phyloP scores from a whole-genome alignment of 2,888 invertebrate species.

The Agriotes lineatus region DNA sequence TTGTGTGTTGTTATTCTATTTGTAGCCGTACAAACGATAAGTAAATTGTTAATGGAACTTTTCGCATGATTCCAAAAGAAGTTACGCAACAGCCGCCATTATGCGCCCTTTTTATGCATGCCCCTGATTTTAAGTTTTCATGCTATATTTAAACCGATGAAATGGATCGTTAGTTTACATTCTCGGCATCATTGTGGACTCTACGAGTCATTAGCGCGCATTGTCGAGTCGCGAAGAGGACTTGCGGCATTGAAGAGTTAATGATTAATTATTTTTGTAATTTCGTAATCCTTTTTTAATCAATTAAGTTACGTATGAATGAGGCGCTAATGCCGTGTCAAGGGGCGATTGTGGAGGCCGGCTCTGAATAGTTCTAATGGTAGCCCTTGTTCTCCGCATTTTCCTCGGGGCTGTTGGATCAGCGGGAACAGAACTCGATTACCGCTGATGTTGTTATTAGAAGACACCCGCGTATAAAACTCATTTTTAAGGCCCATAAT shows the following conservation, averaged over 20 bases:
- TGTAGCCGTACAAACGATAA: too few species aligned
- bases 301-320: constrained; percentile 60
- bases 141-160: constrained; percentile 58
- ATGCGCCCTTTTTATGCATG: constrained; percentile 7
- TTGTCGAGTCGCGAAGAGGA: constrained; percentile 59
- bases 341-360: constrained; percentile 56
- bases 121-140: constrained; percentile 31
- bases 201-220: constrained; percentile 63
- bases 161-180: constrained; percentile 64
- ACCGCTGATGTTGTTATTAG: not conserved
- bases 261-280: constrained; percentile 64
- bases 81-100: too few species aligned
- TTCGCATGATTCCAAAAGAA: too few species aligned
- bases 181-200: constrained; percentile 62
- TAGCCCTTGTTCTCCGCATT: constrained; percentile 24
- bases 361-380: constrained; percentile 34
- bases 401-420: not conserved
- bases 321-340: constrained; percentile 51
- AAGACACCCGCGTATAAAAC: too few species aligned
- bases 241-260: constrained; percentile 60
- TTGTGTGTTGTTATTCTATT: too few species aligned
- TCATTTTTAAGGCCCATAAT: not conserved
- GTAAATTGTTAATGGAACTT: too few species aligned
- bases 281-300: constrained; percentile 62
- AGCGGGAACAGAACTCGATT: not conserved